These are phyloP conservation scores for Botia kubotai DNA, from an alignment of 2,797 vertebrate genomes.

Conservation along the genomic window DNA sequence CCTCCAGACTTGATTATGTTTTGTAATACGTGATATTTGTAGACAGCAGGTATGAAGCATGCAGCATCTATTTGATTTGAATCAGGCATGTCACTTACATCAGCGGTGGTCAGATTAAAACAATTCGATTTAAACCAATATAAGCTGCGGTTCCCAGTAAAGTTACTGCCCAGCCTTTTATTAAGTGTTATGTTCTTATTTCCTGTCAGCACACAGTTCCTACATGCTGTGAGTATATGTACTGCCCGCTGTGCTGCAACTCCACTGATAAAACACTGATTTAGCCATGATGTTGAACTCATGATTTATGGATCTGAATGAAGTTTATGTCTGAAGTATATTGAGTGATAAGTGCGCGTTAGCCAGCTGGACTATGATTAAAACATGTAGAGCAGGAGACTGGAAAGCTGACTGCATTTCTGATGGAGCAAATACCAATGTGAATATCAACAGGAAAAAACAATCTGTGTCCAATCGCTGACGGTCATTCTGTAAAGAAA, in stretches of 20 bases:
- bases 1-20: too few species aligned
- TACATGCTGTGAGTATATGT: too few species aligned
- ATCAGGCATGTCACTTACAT: too few species aligned
- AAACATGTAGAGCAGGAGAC: constrained; percentile 3
- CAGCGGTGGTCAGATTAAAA: too few species aligned
- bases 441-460: constrained; percentile 12
- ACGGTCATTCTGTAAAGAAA: constrained; percentile 2
- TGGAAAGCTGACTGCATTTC: not conserved
- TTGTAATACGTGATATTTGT: too few species aligned
- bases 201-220: too few species aligned
- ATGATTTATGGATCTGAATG: constrained; percentile 17
- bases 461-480: not conserved
- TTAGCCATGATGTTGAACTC: not conserved
- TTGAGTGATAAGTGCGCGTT: not conserved
- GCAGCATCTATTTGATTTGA: too few species aligned
- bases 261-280: constrained; percentile 11
- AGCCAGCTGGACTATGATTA: not conserved
- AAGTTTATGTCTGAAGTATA: not conserved
- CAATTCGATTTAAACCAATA: too few species aligned
- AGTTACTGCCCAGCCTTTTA: too few species aligned
- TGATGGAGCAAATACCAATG: not conserved
- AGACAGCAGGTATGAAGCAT: too few species aligned
- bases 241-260: not conserved
- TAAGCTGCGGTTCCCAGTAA: too few species aligned
- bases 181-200: too few species aligned